phyloP scores from a whole-genome alignment of 2,113 vertebrate genomes.

The Pseudorhombus dupliciocellatus region DNA sequence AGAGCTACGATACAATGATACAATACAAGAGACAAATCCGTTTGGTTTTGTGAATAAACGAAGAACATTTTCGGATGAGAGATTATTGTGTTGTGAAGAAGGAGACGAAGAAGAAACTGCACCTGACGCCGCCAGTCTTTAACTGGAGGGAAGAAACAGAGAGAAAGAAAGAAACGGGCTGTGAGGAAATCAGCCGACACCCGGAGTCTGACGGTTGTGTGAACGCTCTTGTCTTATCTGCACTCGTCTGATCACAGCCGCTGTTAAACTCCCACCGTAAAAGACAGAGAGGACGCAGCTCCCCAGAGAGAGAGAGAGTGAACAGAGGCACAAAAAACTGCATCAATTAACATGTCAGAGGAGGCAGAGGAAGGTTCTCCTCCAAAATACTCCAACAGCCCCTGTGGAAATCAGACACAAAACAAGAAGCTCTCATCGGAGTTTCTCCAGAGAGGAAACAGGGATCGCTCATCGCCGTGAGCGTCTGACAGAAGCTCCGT shows the following conservation, averaged over 20 bases:
- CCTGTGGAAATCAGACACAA: conserved; percentile 8
- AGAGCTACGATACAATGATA: no score
- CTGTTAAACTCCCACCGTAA: conserved; percentile 60
- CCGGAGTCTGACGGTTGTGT: not conserved
- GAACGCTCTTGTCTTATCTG: conserved; percentile 33
- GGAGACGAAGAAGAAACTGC: no score
- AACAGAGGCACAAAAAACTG: conserved; percentile 32
- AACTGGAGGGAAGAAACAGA: not conserved
- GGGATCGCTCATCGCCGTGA: no score
- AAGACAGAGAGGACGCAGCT: conserved; percentile 46
- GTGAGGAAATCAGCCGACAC: not conserved
- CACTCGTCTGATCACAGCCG: conserved; percentile 51
- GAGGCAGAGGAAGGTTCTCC: conserved; percentile 2
- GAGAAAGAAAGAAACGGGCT: not conserved
- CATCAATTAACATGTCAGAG: conserved; percentile 67
- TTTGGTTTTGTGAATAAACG: no score
- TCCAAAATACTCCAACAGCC: conserved; percentile 36
- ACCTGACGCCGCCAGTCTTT: not conserved
- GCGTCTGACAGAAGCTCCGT: no score
- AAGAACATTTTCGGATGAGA: no score
- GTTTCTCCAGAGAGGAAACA: no score
- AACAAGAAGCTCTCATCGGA: no score
- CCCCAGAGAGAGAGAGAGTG: conserved; percentile 49
- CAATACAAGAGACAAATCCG: no score
- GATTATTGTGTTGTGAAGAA: no score